phyloP scores from a whole-genome alignment of 2,888 invertebrate species.

The Lithodes maja region DNA sequence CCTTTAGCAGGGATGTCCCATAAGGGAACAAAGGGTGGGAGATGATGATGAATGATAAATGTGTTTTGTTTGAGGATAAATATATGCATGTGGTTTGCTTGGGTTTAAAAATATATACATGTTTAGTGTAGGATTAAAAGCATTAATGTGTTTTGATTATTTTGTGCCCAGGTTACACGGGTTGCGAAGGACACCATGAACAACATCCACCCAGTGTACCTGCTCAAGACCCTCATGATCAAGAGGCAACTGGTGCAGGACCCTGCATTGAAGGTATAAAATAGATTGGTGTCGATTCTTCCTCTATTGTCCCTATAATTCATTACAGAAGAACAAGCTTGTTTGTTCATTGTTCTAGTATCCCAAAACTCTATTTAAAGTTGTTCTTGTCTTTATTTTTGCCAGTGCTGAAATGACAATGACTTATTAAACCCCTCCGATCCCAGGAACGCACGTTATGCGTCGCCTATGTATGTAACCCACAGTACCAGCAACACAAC shows the following conservation, averaged over 20 bases:
- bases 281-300: not conserved
- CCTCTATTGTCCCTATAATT: no score
- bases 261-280: conserved; percentile 82
- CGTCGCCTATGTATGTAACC: no score
- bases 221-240: conserved; percentile 97
- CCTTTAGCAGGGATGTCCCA: no score
- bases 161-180: conserved; percentile 78
- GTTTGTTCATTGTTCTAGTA: no score
- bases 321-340: no score
- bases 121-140: not conserved
- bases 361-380: no score
- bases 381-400: no score
- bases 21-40: not conserved
- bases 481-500: no score
- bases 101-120: not conserved
- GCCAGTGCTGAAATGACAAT: no score
- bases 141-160: not conserved
- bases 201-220: conserved; percentile 98
- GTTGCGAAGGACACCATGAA: conserved; percentile 98
- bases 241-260: conserved; percentile 96
- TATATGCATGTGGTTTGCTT: not conserved
- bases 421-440: no score
- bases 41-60: not conserved
- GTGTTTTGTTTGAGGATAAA: not conserved
- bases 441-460: no score